Base-by-base conservation (phyloP, 2,888 invertebrate genomes). In the Sisyra nigra region DNA sequence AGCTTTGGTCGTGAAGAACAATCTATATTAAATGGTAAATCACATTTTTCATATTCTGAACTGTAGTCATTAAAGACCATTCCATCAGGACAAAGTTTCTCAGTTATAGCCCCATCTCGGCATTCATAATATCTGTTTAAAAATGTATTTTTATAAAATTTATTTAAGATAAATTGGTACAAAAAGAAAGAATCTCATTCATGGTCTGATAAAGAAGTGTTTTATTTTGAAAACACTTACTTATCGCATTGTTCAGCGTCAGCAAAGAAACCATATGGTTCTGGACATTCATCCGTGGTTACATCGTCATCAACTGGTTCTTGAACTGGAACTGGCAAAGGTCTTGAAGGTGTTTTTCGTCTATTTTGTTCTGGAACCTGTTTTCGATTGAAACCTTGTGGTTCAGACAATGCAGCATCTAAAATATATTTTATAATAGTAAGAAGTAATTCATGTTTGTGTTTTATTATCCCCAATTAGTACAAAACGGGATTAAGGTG, bases 61-160 rank as follows among this genome's bases (percentile, higher is more conserved):
- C 80, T 81, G 62, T 76, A 87, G 62, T 87, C 89, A 53, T 89
- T 87, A 67, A 89, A 89, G 41, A 89, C 87, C 71, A 87, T 77
- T 15, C 89, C 89, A 57, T 91, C 89, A 0, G 86, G 82, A 50
- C 89, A 91, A 3, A 88, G 67, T 57, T 81, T 84, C 55, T 82
- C 85, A 2, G 74, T 80, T 43, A 78, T 73, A 51, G 68, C 71
- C 17, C 85, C 84, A 46, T 80, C 76, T 44, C 74, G 74, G 65
- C 88, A 88, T 47, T 79, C 79, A 60, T 86, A 80, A 57, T 87
- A 89, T 62, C 43, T 43, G 13, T n/a, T n/a, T n/a, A 34, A 17
- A 34, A 40, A 40, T 13, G 9, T 2, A 4, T 15, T 32, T 30
- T 15, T 35, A 14, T 15, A 11, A 35, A 14, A 2, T 8, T 32